Conservation (phyloP, 2,888 invertebrate genomes). For the Andrena camellia region DNA sequence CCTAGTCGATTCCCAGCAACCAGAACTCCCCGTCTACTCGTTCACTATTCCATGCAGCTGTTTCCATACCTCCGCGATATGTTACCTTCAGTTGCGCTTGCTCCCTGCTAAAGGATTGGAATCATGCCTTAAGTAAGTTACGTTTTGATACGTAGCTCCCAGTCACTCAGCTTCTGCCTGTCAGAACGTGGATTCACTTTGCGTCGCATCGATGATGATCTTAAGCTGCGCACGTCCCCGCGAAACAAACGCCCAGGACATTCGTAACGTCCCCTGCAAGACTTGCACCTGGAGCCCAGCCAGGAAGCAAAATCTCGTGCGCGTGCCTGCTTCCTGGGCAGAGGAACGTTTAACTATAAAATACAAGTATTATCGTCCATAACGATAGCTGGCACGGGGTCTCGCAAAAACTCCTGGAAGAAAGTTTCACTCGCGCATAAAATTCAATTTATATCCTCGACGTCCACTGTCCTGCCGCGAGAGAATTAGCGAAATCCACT, state of each 20-base stretch:
- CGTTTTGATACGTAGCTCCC: no score
- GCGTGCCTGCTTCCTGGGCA: neutral
- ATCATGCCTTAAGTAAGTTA: no score
- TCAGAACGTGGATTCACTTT: no score
- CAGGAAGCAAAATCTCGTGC: slow-evolving; percentile 8
- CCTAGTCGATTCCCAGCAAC: neutral
- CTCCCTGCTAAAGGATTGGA: no score
- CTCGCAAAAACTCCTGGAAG: neutral
- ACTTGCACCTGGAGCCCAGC: slow-evolving; percentile 21
- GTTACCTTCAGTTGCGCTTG: no score
- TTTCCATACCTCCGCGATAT: neutral
- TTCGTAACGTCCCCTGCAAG: slow-evolving; percentile 3
- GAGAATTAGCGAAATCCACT: no score
- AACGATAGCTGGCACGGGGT: slow-evolving; percentile 11
- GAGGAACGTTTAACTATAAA: slow-evolving; percentile 14
- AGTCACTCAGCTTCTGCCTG: no score
- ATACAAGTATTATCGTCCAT: slow-evolving; percentile 12
- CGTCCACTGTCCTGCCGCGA: neutral
- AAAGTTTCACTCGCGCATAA: slow-evolving; percentile 18
- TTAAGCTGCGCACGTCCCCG: neutral
- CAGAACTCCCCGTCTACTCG: neutral
- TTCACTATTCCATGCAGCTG: neutral
- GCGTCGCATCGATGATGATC: slow-evolving; percentile 10
- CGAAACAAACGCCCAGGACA: slow-evolving; percentile 4
- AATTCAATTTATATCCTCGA: neutral